Conservation (phyloP, 2,113 vertebrate species). For the Misgurnus anguillicaudatus region DNA sequence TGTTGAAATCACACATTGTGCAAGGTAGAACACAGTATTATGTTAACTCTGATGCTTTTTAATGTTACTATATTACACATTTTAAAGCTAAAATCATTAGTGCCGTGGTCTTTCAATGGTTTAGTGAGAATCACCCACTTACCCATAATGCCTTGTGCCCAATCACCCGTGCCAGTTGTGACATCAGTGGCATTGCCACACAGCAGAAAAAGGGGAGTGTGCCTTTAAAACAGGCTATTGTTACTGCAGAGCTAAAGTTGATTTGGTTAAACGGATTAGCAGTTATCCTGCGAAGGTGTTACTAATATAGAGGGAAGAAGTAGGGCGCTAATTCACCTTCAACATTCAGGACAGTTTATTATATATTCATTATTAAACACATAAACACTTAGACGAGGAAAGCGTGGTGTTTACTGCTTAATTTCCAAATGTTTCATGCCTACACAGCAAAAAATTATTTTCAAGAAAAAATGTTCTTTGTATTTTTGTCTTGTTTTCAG, state of each 20-base stretch:
- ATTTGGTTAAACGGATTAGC: constrained; percentile 74
- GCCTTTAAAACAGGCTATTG: constrained; percentile 51
- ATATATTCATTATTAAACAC: background rate
- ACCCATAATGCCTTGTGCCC: background rate
- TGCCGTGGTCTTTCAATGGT: no score
- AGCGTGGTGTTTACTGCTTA: no score
- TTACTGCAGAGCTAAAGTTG: constrained; percentile 59
- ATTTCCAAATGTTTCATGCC: no score
- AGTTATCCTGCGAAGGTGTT: constrained; percentile 61
- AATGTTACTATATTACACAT: no score
- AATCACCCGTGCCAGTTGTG: background rate
- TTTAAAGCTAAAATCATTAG: no score
- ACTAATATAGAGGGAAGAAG: constrained; percentile 38
- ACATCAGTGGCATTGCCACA: background rate
- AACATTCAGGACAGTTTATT: constrained; percentile 11
- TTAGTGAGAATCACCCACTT: background rate
- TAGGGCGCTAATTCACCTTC: constrained; percentile 30
- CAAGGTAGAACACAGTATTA: no score
- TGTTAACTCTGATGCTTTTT: no score
- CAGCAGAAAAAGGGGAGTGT: background rate
- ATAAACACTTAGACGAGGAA: no score
- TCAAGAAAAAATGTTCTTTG: no score
- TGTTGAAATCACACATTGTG: no score
- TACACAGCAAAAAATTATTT: no score
- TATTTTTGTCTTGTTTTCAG: no score